Evolutionary conservation across 2,113 vertebrate species (phyloP).

Genomic region (Callopanchax toddi): DNA sequence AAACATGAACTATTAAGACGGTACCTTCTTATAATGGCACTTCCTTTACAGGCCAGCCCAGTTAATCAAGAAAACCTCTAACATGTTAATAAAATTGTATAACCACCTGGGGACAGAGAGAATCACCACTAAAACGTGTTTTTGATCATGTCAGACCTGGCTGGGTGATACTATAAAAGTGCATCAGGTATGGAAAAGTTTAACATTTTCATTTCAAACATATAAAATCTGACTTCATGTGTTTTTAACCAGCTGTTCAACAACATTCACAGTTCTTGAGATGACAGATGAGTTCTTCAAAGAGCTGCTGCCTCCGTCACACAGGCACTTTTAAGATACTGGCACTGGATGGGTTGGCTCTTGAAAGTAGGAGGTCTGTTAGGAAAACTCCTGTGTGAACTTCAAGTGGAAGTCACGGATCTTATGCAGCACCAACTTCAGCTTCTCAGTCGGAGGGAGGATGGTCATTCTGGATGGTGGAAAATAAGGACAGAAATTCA

Average conservation of each 20-base stretch:
- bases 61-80: not conserved
- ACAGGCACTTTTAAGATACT: slow-evolving; percentile 48
- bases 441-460: slow-evolving; percentile 84
- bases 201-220: not conserved
- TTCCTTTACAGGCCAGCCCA: not conserved
- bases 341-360: slow-evolving; percentile 6
- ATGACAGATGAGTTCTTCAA: not conserved
- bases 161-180: slow-evolving; percentile 28
- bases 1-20: not conserved
- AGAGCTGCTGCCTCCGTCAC: not conserved
- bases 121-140: not conserved
- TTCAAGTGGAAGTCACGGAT: slow-evolving; percentile 83
- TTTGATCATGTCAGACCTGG: slow-evolving; percentile 2
- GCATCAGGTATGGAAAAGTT: slow-evolving; percentile 24
- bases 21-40: not conserved
- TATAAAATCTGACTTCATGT: not conserved
- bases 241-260: no score
- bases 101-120: not conserved
- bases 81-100: slow-evolving; percentile 3
- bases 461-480: slow-evolving; percentile 87
- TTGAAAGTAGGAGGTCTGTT: slow-evolving; percentile 12
- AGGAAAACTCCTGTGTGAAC: slow-evolving; percentile 84
- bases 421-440: slow-evolving; percentile 82
- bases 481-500: not conserved
- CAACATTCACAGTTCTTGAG: not conserved